Evolutionary conservation across 2,888 invertebrate species (phyloP).

Genomic region (Folsomia candida): DNA sequence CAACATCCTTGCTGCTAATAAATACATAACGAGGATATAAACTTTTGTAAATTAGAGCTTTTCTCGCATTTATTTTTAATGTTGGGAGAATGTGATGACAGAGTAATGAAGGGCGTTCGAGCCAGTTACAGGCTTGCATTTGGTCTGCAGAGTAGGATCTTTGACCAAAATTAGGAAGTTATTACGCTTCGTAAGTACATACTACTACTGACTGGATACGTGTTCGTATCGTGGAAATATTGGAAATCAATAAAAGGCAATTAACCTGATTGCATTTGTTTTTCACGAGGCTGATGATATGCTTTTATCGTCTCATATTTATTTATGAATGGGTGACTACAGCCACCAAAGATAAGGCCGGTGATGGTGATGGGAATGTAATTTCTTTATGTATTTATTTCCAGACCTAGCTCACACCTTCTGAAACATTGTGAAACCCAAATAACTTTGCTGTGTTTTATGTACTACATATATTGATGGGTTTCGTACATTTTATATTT

Average conservation of each 20-base stretch:
- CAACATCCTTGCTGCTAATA: not conserved
- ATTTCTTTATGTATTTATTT: too few species aligned
- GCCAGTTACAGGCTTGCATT: not conserved
- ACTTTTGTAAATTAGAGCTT: not conserved
- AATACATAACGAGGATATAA: constrained; percentile 5
- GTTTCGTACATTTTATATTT: too few species aligned
- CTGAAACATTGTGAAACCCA: too few species aligned
- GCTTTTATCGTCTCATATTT: not conserved
- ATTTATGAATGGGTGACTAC: not conserved
- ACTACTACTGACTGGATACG: too few species aligned
- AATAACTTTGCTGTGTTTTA: too few species aligned
- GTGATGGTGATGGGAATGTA: too few species aligned
- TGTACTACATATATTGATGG: too few species aligned
- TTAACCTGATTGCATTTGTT: constrained; percentile 1
- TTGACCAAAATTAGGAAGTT: constrained; percentile 5
- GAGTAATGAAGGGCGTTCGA: not conserved
- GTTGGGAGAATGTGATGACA: not conserved
- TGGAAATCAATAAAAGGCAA: constrained; percentile 7
- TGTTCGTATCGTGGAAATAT: not conserved
- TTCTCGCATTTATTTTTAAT: not conserved
- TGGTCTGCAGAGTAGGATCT: not conserved
- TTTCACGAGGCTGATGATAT: not conserved
- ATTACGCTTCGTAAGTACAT: too few species aligned
- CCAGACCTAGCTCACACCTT: too few species aligned
- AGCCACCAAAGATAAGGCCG: too few species aligned